A percentile compares a stretch with the other conserved stretches of the same genome.
Evolutionary conservation across 2,888 invertebrate species (phyloP).

Genomic region (Brenthis daphne): DNA sequence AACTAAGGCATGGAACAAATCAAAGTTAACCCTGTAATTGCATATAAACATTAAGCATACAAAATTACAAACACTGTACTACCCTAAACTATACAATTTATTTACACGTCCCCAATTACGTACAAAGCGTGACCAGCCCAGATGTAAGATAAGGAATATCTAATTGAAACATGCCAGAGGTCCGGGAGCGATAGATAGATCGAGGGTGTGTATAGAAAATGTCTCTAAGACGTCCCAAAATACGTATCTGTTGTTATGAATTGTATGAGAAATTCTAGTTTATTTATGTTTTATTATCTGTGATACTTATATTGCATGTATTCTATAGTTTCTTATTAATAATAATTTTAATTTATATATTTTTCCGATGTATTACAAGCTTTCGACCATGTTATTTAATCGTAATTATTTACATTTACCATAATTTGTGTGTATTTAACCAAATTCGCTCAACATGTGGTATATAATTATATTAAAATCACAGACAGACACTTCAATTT

Average conservation of each 20-base stretch:
- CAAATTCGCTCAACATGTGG: no score
- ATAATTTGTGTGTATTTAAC: no score
- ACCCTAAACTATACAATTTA: conserved; percentile 25
- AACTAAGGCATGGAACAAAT: conserved; percentile 8
- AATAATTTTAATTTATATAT: no score
- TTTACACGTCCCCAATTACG: conserved; percentile 32
- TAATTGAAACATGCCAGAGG: conserved; percentile 58
- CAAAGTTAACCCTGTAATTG: conserved; percentile 7
- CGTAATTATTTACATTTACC: no score
- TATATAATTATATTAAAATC: no score
- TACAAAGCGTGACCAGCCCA: conserved; percentile 38
- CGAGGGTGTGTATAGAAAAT: conserved; percentile 11
- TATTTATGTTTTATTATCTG: background rate
- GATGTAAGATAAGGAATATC: conserved; percentile 49
- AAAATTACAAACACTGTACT: conserved; percentile 7
- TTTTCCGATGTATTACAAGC: no score
- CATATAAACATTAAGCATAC: conserved; percentile 17
- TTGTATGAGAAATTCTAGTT: background rate
- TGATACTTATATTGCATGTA: background rate
- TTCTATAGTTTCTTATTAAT: no score
- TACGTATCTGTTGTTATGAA: background rate
- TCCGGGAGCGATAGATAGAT: conserved; percentile 25
- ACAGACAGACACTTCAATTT: no score
- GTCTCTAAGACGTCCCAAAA: background rate
- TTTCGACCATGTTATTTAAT: no score